Conservation (phyloP, 2,888 invertebrate species). For the Chrysodeixis includens region DNA sequence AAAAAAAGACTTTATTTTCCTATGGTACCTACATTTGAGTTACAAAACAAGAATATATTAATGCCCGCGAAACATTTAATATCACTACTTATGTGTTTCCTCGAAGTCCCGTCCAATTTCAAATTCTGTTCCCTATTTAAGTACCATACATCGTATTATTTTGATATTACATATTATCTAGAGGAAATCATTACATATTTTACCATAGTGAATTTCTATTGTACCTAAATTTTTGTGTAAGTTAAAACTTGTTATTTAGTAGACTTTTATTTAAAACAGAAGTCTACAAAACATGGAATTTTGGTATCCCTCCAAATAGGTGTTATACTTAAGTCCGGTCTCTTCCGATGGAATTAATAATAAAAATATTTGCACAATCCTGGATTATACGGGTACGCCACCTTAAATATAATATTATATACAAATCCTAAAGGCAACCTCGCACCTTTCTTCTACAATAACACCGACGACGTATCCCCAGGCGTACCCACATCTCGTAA, state of each 20-base stretch:
- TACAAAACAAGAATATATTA: no score
- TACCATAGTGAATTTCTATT: no score
- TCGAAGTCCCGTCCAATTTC: no score
- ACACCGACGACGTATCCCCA: conserved; percentile 3
- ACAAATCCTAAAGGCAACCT: conserved; percentile 37
- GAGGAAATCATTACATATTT: no score
- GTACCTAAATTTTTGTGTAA: neutral
- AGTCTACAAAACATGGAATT: conserved; percentile 24
- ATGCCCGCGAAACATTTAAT: no score
- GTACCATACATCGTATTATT: no score
- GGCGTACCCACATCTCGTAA: conserved; percentile 28
- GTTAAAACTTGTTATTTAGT: no score
- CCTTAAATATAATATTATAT: conserved; percentile 37
- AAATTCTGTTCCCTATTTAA: no score
- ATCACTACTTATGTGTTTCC: no score
- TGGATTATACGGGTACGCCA: conserved; percentile 46
- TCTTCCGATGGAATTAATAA: conserved; percentile 41
- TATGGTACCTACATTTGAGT: no score
- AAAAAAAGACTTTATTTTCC: no score
- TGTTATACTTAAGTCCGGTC: conserved; percentile 34
- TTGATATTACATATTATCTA: no score
- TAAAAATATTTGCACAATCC: conserved; percentile 52
- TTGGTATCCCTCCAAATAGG: conserved; percentile 20
- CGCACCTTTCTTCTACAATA: conserved; percentile 28
- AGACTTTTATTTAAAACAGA: conserved; percentile 36